phyloP scores from a whole-genome alignment of 2,113 vertebrate species.

The Terrapene triunguis region DNA sequence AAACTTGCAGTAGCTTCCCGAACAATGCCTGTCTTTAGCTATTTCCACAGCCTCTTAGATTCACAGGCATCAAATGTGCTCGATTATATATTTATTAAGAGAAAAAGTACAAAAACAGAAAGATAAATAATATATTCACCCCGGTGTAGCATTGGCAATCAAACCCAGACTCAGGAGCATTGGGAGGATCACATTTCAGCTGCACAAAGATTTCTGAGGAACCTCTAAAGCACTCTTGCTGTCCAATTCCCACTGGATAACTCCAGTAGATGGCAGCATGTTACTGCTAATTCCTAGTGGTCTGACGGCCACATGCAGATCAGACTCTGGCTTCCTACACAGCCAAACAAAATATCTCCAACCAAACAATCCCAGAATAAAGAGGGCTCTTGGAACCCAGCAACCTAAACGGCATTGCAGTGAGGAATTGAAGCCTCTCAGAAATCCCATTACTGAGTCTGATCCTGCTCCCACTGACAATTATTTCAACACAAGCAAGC shows the following conservation, averaged over 20 bases:
- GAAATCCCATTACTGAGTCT: fast-evolving
- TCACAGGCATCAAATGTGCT: neutral
- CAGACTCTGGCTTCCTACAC: neutral
- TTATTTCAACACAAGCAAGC: neutral
- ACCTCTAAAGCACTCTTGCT: neutral
- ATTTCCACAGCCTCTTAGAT: neutral
- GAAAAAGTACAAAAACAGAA: neutral
- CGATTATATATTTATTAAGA: neutral
- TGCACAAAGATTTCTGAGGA: neutral
- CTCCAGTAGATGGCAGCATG: conserved; percentile 83
- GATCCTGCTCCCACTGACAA: fast-evolving
- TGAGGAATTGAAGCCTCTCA: neutral
- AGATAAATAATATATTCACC: neutral
- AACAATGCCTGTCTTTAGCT: neutral
- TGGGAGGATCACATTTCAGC: neutral
- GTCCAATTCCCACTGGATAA: neutral
- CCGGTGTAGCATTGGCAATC: fast-evolving
- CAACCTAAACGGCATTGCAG: fast-evolving
- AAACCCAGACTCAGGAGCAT: neutral
- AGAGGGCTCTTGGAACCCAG: neutral
- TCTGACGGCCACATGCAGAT: neutral
- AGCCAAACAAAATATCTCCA: neutral
- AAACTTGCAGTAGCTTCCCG: fast-evolving
- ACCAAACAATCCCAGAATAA: neutral
- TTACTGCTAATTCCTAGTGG: conserved; percentile 42